phyloP scores from a whole-genome alignment of 2,797 vertebrate genomes.

The Cirrhinus molitorella region DNA sequence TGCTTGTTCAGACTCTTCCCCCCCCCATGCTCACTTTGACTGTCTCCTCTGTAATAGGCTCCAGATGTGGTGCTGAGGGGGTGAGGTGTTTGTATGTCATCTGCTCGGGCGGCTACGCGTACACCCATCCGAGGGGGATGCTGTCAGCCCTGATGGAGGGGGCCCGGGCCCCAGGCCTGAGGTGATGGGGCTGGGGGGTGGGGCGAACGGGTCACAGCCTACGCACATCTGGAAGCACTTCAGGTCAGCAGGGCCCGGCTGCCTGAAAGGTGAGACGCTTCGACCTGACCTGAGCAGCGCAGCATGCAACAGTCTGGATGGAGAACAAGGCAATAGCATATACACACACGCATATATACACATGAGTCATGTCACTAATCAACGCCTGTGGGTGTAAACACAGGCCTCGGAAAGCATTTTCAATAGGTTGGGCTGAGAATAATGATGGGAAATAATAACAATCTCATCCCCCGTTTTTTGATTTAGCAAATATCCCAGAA shows the following conservation, averaged over 20 bases:
- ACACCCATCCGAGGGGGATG: constrained; percentile 77
- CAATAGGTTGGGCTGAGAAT: neutral
- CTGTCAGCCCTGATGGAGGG: constrained; percentile 83
- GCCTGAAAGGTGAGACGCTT: constrained; percentile 78
- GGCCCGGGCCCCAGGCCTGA: constrained; percentile 57
- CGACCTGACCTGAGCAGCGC: constrained; percentile 71
- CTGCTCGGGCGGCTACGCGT: constrained; percentile 72
- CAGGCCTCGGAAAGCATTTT: neutral
- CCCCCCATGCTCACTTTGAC: constrained; percentile 75
- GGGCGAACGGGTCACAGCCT: constrained; percentile 70
- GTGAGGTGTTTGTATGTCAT: constrained; percentile 76
- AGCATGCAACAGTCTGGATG: constrained; percentile 28
- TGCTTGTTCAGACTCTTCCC: constrained; percentile 68
- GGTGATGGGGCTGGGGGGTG: constrained; percentile 58
- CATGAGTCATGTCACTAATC: constrained; percentile 20
- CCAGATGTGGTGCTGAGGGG: constrained; percentile 82
- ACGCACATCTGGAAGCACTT: constrained; percentile 86
- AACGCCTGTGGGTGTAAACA: constrained; percentile 9
- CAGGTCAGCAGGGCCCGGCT: constrained; percentile 76
- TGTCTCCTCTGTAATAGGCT: constrained; percentile 84
- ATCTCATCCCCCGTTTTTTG: neutral
- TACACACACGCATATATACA: constrained; percentile 10
- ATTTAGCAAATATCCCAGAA: neutral
- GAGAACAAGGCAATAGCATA: constrained; percentile 25
- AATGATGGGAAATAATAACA: constrained; percentile 16